These are phyloP conservation scores for Schrankia costaestrigalis DNA, from an alignment of 2,888 invertebrate genomes.

Conservation along the genomic window DNA sequence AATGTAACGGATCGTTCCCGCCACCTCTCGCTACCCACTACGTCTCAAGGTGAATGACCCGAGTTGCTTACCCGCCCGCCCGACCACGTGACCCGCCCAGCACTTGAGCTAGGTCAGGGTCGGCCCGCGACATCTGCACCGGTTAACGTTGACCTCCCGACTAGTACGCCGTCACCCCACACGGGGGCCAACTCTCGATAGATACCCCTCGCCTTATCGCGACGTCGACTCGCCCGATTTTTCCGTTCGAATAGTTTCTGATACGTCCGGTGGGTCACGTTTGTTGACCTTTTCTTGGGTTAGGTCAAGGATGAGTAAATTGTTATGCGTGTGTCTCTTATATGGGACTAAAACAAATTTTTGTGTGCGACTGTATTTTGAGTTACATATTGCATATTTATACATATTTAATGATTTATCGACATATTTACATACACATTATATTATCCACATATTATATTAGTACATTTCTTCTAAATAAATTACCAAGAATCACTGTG, in stretches of 20 bases:
- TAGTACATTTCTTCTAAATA: no score
- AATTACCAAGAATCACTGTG: no score
- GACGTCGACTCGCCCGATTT: slow-evolving; percentile 59
- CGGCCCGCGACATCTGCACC: slow-evolving; percentile 55
- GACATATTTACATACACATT: no score
- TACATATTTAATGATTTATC: no score
- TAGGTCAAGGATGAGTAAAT: slow-evolving; percentile 59
- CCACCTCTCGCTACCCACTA: slow-evolving; percentile 48
- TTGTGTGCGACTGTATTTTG: no score
- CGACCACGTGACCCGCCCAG: slow-evolving; percentile 73
- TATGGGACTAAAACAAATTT: neutral
- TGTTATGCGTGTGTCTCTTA: slow-evolving; percentile 24
- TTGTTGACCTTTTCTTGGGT: slow-evolving; percentile 54
- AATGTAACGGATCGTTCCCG: slow-evolving; percentile 33
- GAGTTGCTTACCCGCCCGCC: slow-evolving; percentile 65
- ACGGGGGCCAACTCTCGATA: slow-evolving; percentile 36
- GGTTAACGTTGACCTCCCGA: slow-evolving; percentile 47
- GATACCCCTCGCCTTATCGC: slow-evolving; percentile 48
- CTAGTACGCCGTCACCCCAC: slow-evolving; percentile 14
- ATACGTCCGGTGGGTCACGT: slow-evolving; percentile 53
- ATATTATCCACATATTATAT: no score
- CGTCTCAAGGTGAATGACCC: slow-evolving; percentile 77
- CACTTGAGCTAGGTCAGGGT: slow-evolving; percentile 77
- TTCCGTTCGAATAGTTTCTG: slow-evolving; percentile 74
- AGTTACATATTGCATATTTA: no score